phyloP scores from a whole-genome alignment of 1,140 invertebrate genomes.

The Pseudomyrmex concolor region DNA sequence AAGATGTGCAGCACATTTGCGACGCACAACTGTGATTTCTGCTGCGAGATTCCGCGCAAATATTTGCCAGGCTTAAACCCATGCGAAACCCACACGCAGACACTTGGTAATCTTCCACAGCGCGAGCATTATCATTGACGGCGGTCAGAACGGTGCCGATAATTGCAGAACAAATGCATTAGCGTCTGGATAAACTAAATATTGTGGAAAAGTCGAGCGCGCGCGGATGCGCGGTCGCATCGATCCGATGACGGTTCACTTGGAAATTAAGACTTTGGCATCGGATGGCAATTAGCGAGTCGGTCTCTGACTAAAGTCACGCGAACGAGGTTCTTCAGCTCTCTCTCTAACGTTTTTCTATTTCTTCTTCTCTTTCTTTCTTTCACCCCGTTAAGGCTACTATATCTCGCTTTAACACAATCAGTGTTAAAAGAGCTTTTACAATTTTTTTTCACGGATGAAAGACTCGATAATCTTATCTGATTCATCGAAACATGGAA shows the following conservation, averaged over 20 bases:
- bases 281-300: conserved; percentile 56
- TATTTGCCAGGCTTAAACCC: conserved; percentile 35
- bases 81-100: neutral
- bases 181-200: conserved; percentile 29
- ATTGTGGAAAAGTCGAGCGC: conserved; percentile 1
- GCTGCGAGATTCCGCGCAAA: conserved; percentile 38
- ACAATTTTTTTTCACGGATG: neutral
- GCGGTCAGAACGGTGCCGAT: neutral
- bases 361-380: neutral
- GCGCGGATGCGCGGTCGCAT: neutral
- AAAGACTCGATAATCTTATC: neutral
- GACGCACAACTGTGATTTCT: conserved; percentile 16
- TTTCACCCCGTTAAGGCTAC: neutral
- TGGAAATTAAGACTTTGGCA: neutral
- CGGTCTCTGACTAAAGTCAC: conserved; percentile 74
- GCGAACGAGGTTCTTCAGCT: conserved; percentile 30
- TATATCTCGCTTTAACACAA: no score
- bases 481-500: neutral
- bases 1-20: neutral
- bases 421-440: neutral
- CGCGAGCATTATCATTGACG: conserved; percentile 24
- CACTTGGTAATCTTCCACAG: conserved; percentile 15
- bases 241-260: neutral
- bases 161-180: conserved; percentile 53
- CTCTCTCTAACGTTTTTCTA: neutral